Evolutionary conservation across 2,888 invertebrate genomes (phyloP).

Genomic region (Rhamnusium bicolor): DNA sequence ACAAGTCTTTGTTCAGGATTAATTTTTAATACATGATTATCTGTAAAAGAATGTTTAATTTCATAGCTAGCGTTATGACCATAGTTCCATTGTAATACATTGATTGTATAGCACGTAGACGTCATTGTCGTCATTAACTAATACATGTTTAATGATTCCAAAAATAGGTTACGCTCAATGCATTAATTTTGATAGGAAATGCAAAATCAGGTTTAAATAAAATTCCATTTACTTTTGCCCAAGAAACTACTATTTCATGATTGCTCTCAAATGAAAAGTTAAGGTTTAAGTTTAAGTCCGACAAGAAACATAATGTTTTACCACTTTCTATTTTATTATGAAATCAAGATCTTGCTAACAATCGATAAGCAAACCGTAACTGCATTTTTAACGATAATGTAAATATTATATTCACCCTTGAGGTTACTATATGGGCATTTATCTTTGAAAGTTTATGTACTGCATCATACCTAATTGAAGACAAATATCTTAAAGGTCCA

Average conservation of each 20-base stretch:
- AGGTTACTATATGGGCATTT: conserved; percentile 15
- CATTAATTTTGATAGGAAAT: neutral
- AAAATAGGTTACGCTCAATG: neutral
- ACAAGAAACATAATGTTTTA: neutral
- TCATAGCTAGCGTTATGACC: neutral
- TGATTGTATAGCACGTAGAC: neutral
- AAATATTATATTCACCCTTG: conserved; percentile 18
- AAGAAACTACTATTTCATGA: neutral
- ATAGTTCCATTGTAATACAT: neutral
- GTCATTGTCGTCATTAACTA: neutral
- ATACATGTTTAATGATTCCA: neutral
- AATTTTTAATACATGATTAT: neutral
- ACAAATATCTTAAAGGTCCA: conserved; percentile 36
- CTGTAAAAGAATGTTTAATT: neutral
- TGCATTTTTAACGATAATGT: conserved; percentile 34
- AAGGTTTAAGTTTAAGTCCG: neutral
- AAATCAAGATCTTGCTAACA: conserved; percentile 14
- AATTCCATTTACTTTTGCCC: neutral
- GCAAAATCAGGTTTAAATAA: conserved; percentile 4
- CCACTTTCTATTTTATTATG: neutral
- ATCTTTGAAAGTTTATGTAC: conserved; percentile 35
- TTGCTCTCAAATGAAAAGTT: neutral
- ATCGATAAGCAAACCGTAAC: conserved; percentile 22
- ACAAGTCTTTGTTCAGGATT: neutral
- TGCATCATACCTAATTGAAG: conserved; percentile 40